Base-by-base conservation (phyloP, 2,113 vertebrate species). In the Dromaius novaehollandiae region DNA sequence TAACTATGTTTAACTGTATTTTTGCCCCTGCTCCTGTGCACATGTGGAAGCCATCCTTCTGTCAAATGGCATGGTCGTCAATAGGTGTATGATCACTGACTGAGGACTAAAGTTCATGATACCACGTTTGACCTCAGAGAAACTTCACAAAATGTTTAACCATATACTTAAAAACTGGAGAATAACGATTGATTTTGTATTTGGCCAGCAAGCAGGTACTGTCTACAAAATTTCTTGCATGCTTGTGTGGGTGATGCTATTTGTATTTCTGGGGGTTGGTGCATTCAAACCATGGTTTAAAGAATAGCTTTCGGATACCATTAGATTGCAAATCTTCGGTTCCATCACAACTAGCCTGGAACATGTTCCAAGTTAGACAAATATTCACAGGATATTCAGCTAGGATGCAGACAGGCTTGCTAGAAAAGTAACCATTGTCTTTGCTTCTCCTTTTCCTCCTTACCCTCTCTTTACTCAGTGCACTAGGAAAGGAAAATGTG, bases 301-400 rank as follows among this genome's bases (percentile, higher is more conserved):
- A 95, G 78, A 93, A 82, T 86, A 95, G 73, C 95, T 90, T 93
- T 93, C 95, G 93, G 64, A 93, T 63, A 81, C 36, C 91, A 90
- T 95, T 88, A 95, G 82, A 86, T 66, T 86, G 93, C 90, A 95
- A 85, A 88, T 24, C 76, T 70, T 18, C 6, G 5, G 75, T 66
- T 95, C 75, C 66, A 91, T 34, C 55, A 86, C 69, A 89, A 80
- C 8, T 81, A 55, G 73, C 55, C 73, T 51, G 38, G 73, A 78
- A 51, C 5, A 1, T 22, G 21, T 51, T 86, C 50, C 83, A 18
- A 78, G 63, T 78, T 56, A 38, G 6, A 34, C 38, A 84, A 60
- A 28, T 42, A 82, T 46, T 86, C 90, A 81, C 4, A 3, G 26
- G 12, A 50, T 60, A 78, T 64, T 86, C 82, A 91, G 77, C 22